These are phyloP conservation scores for Emmelina monodactyla DNA, from an alignment of 2,888 invertebrate genomes.

Conservation along the genomic window DNA sequence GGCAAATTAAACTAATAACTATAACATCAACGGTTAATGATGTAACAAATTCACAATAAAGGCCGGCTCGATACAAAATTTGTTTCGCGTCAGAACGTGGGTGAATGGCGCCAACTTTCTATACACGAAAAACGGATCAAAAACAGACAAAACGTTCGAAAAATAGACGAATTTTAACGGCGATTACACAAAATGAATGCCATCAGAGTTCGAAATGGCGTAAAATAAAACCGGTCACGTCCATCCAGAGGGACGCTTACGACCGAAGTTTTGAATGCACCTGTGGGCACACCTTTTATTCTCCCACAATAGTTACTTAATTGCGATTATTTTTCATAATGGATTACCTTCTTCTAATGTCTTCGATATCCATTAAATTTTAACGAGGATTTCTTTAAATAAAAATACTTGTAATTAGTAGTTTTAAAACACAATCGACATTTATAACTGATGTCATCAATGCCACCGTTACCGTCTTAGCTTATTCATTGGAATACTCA, in stretches of 20 bases:
- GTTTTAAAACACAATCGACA: too few species aligned
- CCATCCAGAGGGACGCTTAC: slow-evolving; percentile 23
- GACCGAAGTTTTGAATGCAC: slow-evolving; percentile 45
- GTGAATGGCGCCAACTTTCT: slow-evolving; percentile 41
- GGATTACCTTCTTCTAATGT: too few species aligned
- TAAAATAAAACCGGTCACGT: slow-evolving; percentile 56
- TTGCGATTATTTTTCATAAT: too few species aligned
- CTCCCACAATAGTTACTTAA: slow-evolving; percentile 56
- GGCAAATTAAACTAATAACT: too few species aligned
- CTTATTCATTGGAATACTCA: background rate
- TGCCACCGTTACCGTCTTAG: background rate
- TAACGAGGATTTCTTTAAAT: too few species aligned
- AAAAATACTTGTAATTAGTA: too few species aligned
- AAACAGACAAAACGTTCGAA: slow-evolving; percentile 46
- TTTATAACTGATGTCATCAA: background rate
- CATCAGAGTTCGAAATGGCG: slow-evolving; percentile 48
- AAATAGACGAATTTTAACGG: slow-evolving; percentile 53
- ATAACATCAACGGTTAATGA: too few species aligned
- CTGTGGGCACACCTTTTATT: slow-evolving; percentile 55
- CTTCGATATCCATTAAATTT: too few species aligned
- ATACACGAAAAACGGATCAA: slow-evolving; percentile 32
- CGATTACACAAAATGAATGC: slow-evolving; percentile 53
- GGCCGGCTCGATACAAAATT: slow-evolving; percentile 37
- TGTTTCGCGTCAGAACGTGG: slow-evolving; percentile 57
- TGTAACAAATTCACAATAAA: background rate